Evolutionary conservation across 2,888 invertebrate species (phyloP), one percentile per base, ranked within the genome.

Genomic region (Trachelus stipa): DNA sequence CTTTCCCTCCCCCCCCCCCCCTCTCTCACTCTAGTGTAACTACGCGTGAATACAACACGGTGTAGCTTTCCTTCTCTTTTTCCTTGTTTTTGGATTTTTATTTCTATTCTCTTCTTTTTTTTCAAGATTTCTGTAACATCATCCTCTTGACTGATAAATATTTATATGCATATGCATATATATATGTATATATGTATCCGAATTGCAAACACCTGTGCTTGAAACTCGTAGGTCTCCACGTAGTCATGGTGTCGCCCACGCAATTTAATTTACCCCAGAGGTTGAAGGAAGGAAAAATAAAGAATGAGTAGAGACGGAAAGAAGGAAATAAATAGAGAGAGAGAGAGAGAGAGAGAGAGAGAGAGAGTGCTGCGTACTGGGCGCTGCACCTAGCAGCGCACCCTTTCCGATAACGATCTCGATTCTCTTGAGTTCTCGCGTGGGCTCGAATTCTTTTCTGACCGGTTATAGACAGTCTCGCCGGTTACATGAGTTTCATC

Each of bases 361-460:
- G 77, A 81, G 78, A 78, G 77, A 76, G 78, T 80, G 79, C 78
- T 79, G 79, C 79, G 79, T 76, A 56, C 56, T 56, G 80, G 80
- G 79, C 75, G 75, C 71, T 71, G 33, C 71, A 71, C 71, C 71
- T 33, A 83, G 80, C 83, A 80, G 81, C 80, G 80, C 74, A 79
- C 56, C 56, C 56, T 23, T 23, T 23, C 23, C 80, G 83, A 83
- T 83, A 83, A 82, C 80, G 79, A 83, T 83, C 83, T 81, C 80
- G 82, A 83, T 83, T 81, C 76, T 80, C 81, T 81, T 76, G 81
- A 80, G 82, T 81, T 80, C 81, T 81, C 79, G 81, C 81, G 83
- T 82, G 80, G 83, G 83, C 79, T 82, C 78, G 76, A 79, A 80
- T 81, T 81, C 81, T 82, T 82, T 71, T 71, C 71, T 6, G 56